Percentiles rank a stretch among this genome's conserved stretches.
Conservation (phyloP, 1,140 invertebrate species). For the Drosophila nebulosa region DNA sequence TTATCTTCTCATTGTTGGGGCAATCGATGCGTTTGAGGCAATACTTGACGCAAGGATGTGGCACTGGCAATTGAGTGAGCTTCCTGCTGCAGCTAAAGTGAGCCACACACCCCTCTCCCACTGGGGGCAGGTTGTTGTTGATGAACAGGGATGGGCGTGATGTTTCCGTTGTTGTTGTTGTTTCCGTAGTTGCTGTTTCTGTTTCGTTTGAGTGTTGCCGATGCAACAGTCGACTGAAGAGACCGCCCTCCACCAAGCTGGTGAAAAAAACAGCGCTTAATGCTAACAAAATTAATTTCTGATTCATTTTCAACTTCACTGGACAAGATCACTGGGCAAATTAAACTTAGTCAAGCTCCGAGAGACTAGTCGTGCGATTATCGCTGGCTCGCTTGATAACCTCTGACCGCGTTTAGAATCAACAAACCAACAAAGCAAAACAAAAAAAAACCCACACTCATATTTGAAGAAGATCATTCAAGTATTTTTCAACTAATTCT, state of each 20-base stretch:
- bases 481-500: neutral
- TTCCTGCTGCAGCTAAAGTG: slow-evolving; percentile 62
- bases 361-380: neutral
- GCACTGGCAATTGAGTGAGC: slow-evolving; percentile 32
- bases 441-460: slow-evolving; percentile 3
- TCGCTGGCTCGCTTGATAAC: slow-evolving; percentile 26
- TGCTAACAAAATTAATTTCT: slow-evolving; percentile 16
- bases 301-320: slow-evolving; percentile 41
- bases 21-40: slow-evolving; percentile 66
- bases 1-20: slow-evolving; percentile 36
- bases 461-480: neutral
- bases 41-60: slow-evolving; percentile 66
- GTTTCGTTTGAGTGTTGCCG: slow-evolving; percentile 25
- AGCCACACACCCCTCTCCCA: slow-evolving; percentile 36
- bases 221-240: slow-evolving; percentile 40
- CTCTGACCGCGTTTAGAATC: slow-evolving; percentile 12
- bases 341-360: neutral
- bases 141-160: slow-evolving; percentile 28
- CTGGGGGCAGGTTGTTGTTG: slow-evolving; percentile 58
- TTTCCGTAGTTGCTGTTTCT: slow-evolving; percentile 29
- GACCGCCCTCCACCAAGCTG: slow-evolving; percentile 1
- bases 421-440: neutral
- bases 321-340: slow-evolving; percentile 7
- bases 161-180: slow-evolving; percentile 25
- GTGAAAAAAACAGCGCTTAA: slow-evolving; percentile 5